Conservation (phyloP, 2,888 invertebrate genomes). For the Gerris lacustris region DNA sequence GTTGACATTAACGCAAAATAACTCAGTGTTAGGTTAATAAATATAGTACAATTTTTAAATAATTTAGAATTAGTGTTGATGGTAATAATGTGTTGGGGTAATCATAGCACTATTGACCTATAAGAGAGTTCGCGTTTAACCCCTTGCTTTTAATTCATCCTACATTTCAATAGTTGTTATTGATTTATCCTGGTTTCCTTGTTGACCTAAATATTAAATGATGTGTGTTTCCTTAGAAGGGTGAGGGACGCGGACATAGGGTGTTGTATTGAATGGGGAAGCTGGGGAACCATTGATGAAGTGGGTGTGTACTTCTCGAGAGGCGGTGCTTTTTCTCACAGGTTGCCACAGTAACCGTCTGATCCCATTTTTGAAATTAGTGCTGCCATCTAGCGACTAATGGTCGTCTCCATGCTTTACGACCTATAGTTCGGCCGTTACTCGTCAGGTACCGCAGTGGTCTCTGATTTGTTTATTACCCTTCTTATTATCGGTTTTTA, state of each 20-base stretch:
- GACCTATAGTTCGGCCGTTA: slow-evolving; percentile 1
- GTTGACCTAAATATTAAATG: not conserved
- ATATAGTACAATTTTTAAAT: too few relatives aligned
- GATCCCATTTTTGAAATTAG: slow-evolving; percentile 6
- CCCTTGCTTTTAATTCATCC: too few relatives aligned
- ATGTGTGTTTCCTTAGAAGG: slow-evolving; percentile 1
- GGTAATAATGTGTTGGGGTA: too few relatives aligned
- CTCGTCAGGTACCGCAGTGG: slow-evolving; percentile 1
- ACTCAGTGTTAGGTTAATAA: too few relatives aligned
- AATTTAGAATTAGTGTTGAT: too few relatives aligned
- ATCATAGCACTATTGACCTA: too few relatives aligned
- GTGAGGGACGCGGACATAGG: not conserved
- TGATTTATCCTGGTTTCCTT: not conserved
- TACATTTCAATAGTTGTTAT: not conserved
- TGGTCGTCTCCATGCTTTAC: not conserved
- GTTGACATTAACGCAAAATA: too few relatives aligned
- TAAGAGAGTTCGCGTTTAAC: too few relatives aligned
- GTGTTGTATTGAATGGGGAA: not conserved
- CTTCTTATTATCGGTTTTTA: not conserved
- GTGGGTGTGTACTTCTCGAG: slow-evolving; percentile 9
- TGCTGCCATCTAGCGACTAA: slow-evolving; percentile 9
- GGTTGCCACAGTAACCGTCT: slow-evolving; percentile 9
- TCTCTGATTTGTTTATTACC: not conserved
- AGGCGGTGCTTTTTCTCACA: slow-evolving; percentile 2
- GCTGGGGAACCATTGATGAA: slow-evolving; percentile 2